Evolutionary conservation across 2,113 vertebrate genomes (phyloP).

Genomic region (Gyps fulvus): DNA sequence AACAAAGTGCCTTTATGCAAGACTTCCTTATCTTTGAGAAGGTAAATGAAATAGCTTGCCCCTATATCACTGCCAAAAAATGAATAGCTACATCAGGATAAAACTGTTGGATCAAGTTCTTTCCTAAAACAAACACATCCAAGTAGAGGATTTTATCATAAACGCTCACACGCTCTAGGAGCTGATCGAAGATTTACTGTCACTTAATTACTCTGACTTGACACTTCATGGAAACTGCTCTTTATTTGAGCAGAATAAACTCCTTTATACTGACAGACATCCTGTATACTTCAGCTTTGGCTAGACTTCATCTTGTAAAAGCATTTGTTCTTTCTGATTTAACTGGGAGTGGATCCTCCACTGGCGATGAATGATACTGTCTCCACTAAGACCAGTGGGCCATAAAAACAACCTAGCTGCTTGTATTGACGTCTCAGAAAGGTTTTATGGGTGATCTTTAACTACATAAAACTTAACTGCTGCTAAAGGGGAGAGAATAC

Average conservation of each 20-base stretch:
- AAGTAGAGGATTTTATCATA: background rate
- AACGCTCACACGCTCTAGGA: background rate
- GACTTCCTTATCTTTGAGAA: background rate
- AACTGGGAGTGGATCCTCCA: background rate
- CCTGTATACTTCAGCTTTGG: background rate
- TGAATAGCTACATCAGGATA: background rate
- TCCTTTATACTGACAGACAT: background rate
- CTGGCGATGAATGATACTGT: background rate
- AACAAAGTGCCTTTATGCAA: background rate
- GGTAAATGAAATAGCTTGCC: background rate
- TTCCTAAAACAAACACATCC: background rate
- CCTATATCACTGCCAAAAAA: background rate
- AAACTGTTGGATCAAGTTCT: background rate
- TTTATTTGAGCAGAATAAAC: background rate
- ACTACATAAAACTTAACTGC: background rate
- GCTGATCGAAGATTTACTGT: background rate
- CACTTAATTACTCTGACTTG: background rate
- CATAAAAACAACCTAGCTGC: background rate
- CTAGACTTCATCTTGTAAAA: background rate
- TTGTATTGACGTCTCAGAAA: background rate
- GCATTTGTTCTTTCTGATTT: background rate
- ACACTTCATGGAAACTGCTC: background rate
- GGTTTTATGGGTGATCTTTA: background rate
- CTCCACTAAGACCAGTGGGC: background rate
- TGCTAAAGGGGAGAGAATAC: background rate